Percentiles rank a stretch among this genome's conserved stretches.
phyloP scores from a whole-genome alignment of 1,140 invertebrate species.

The Bombus superbus region DNA sequence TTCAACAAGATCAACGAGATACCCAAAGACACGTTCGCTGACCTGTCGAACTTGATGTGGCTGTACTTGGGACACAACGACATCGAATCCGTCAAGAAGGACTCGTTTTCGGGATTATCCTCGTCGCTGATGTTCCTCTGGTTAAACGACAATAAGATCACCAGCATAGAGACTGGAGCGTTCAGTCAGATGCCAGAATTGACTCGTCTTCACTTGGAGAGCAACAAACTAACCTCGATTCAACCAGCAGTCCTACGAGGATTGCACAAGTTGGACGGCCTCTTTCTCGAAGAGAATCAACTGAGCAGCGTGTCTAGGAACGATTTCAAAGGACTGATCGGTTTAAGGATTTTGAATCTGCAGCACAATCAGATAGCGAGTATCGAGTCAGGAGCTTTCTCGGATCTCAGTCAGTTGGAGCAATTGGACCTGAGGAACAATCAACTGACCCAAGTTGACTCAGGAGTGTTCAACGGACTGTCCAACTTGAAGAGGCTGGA shows the following conservation, averaged over 20 bases:
- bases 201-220: conserved; percentile 43
- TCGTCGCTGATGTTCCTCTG: conserved; percentile 42
- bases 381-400: conserved; percentile 36
- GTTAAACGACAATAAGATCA: conserved; percentile 59
- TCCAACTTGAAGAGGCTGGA: conserved; percentile 23
- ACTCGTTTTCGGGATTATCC: conserved; percentile 31
- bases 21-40: conserved; percentile 55
- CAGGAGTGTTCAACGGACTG: conserved; percentile 26
- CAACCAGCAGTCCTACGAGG: conserved; percentile 19
- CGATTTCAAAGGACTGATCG: conserved; percentile 36
- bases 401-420: conserved; percentile 30
- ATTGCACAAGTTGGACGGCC: conserved; percentile 44
- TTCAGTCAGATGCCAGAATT: conserved; percentile 43
- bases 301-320: conserved; percentile 21
- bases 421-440: conserved; percentile 34
- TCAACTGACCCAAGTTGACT: conserved; percentile 12
- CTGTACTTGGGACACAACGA: conserved; percentile 56
- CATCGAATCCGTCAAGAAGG: conserved; percentile 22
- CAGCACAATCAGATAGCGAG: conserved; percentile 44
- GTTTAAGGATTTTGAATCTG: conserved; percentile 43
- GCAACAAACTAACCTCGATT: conserved; percentile 40
- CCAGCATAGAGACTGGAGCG: conserved; percentile 6
- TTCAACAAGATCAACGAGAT: conserved; percentile 53
- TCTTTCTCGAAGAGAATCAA: conserved; percentile 53
- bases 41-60: conserved; percentile 37